Base-by-base conservation (phyloP, 37 sponge, comb jelly and placozoan genomes). In the Hexactinellida sp. region DNA sequence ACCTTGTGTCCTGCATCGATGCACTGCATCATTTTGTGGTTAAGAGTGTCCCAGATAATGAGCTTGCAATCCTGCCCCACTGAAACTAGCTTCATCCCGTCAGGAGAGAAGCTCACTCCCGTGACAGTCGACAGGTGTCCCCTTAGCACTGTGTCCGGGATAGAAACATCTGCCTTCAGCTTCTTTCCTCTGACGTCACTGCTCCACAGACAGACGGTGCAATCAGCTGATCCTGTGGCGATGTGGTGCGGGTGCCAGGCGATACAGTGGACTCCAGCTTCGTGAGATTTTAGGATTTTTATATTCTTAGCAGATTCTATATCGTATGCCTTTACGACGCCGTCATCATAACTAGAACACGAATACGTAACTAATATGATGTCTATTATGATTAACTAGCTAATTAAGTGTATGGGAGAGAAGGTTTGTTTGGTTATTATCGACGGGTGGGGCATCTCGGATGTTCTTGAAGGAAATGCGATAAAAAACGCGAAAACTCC, bases 401-500 rank as follows among this genome's bases (percentile, higher is more conserved):
- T 47, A n/a, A n/a, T 63, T 63, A 63, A 23, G 13, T 7, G 34
- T 47, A 87, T 87, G 87, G 87, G 36, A 36, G 55, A 86, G 3
- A 94, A 92, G 52, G 95, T 97, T 21, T 97, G 97, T 82, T 85
- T 97, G 84, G 86, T 97, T 36, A 95, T 97, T 37, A 97, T 97
- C 36, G 97, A 97, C 83, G 97, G 97, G 25, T 97, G 97, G 97
- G 97, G 97, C 0, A 76, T 97, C 9, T 89, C 97, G 36, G 91
- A 91, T 24, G 89, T 88, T 10, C 63, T 76, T 9, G 88, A 90
- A 94, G 97, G 97, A 10, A 97, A 97, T 90, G 97, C 97, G 25
- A 92, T 97, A 21, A 54, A 71, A 85, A 93, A 94, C 86, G 97
- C 97, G n/a, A 84, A 86, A 24, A 97, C 97, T 24, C 97, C 97